Base-by-base conservation (phyloP, 23 tunicate genomes). In the Phallusia fumigata region DNA sequence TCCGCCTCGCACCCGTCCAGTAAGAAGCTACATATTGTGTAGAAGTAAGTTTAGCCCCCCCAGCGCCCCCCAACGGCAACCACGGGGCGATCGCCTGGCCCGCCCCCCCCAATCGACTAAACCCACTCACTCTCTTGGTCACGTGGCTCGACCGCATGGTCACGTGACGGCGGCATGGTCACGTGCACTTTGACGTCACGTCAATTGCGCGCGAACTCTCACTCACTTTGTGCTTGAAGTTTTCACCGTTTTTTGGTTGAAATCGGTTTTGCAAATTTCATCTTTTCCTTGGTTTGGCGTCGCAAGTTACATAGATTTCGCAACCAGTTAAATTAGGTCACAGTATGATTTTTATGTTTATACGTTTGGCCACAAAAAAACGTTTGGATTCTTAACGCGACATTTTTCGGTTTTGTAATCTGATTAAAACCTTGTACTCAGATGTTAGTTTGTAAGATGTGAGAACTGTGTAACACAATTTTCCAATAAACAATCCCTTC, bases 21-120 rank as follows among this genome's bases (percentile, higher is more conserved):
- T 65, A 87, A 87, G 91, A 87, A 45, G 65, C 91, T 35, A 28
- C 91, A 87, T 81, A 76, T 81, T 76, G 91, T 87, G 52, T 87
- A 82, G 82, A 79, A 78, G 87, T 84, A 76, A 76, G 87, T 76
- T 76, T 21, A 58, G 30, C 22, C 69, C 69, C 69, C 26, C 69
- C 69, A 24, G 69, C 69, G 15, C 69, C 11, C 69, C 28, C 69
- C 69, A 58, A 22, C 69, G 26, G 26, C 69, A 58, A 24, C 16
- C 69, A 58, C 15, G 26, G 69, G 26, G 26, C 28, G 16, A 40
- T 6, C 16, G 13, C 69, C 3, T 3, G 28, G 28, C 11, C 69
- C 26, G 15, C 1, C 11, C 28, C 69, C 8, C 69, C 5, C 11
- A 24, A 58, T 16, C 13, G 16, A 24, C 11, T 10, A 5, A 40